Conservation (phyloP, 2,113 vertebrate genomes). For the Desmodus rotundus region DNA sequence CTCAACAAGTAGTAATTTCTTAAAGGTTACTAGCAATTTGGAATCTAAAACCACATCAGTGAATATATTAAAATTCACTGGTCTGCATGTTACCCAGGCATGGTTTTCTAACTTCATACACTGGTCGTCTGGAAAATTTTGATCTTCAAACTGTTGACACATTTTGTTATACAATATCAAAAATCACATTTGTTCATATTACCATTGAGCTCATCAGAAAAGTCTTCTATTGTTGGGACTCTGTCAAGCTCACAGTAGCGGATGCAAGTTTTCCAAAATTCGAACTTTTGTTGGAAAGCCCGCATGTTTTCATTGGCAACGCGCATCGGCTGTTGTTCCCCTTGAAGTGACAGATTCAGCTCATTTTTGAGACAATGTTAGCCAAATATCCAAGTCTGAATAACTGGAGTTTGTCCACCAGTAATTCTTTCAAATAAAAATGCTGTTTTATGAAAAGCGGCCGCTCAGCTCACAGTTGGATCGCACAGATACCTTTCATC, state of each 20-base stretch:
- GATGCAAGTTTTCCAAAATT: not conserved
- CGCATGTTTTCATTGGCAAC: not conserved
- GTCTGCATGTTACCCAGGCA: not conserved
- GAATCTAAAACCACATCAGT: not conserved
- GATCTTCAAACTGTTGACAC: not conserved
- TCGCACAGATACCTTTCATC: not conserved
- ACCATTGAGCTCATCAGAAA: not conserved
- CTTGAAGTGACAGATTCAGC: not conserved
- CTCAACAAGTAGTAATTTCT: not conserved
- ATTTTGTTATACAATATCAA: not conserved
- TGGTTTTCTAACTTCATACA: not conserved
- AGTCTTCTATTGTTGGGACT: not conserved
- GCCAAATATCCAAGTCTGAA: not conserved
- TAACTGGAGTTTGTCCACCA: not conserved
- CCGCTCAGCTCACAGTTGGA: not conserved
- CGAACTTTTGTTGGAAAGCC: conserved; percentile 9
- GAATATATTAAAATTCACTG: not conserved
- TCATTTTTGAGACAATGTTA: not conserved
- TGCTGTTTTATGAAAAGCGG: not conserved
- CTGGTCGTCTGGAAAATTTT: not conserved
- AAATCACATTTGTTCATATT: not conserved
- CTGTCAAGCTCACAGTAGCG: not conserved
- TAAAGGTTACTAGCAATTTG: not conserved
- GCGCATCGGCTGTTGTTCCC: not conserved
- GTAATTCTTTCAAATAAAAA: not conserved